phyloP scores from a whole-genome alignment of 2,888 invertebrate species.

The Zele albiditarsus region DNA sequence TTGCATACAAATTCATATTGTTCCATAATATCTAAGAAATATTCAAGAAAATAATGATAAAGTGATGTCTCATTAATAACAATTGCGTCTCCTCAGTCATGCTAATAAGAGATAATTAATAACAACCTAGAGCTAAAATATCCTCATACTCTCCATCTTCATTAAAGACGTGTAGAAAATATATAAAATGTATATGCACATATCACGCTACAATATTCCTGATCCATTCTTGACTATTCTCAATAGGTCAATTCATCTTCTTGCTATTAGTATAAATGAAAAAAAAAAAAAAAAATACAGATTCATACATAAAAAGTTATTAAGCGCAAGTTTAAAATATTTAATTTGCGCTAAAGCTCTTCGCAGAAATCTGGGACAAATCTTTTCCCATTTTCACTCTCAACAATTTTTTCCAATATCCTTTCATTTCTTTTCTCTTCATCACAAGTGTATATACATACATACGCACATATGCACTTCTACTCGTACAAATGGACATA shows the following conservation, averaged over 20 bases:
- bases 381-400: too few relatives aligned
- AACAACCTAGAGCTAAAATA: background rate
- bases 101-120: conserved; percentile 32
- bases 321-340: too few relatives aligned
- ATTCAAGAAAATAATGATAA: conserved; percentile 53
- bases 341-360: too few relatives aligned
- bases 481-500: background rate
- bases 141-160: background rate
- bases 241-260: background rate
- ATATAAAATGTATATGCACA: background rate
- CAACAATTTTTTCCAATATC: too few relatives aligned
- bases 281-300: background rate
- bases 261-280: background rate
- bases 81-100: conserved; percentile 48
- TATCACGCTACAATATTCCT: background rate
- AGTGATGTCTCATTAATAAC: conserved; percentile 61
- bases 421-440: too few relatives aligned
- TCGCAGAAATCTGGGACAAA: too few relatives aligned
- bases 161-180: background rate
- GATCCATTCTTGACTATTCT: background rate
- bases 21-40: conserved; percentile 25
- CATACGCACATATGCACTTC: too few relatives aligned
- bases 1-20: conserved; percentile 51
- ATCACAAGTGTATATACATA: too few relatives aligned
- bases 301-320: too few relatives aligned